Evolutionary conservation across 2,888 invertebrate species (phyloP), one percentile per base, ranked within the genome.

Genomic region (Parnassius apollo): DNA sequence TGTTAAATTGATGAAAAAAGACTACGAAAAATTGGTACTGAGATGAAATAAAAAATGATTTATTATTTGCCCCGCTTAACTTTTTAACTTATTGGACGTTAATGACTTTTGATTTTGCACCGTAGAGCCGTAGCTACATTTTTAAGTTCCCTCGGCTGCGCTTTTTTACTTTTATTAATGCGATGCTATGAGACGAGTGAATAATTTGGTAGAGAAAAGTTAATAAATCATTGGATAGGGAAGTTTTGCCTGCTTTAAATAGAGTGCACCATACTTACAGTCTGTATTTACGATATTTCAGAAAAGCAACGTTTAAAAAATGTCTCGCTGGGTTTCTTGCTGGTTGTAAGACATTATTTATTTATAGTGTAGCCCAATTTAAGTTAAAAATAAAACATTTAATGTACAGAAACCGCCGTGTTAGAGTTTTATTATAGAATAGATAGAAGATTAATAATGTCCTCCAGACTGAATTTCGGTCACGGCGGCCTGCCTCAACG

Each of bases 1-100:
- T 81, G 87, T 88, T 88, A 88, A 90, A 90, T 88, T 90, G 88
- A 90, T 88, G 91, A 91, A 91, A 89, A 89, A 88, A 84, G 86
- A 86, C 85, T 80, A 74, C 75, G 84, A 85, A 85, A 88, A 86
- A 86, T 86, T 85, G 83, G 81, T 83, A 81, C 79, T 75, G 85
- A 85, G 84, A 87, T 86, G 87, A 85, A 87, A 88, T 86, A 87
- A 85, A 88, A 87, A 88, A 89, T 91, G 91, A 91, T 91, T 91
- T 91, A 91, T 90, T 86, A 88, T 82, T 77, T 74, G 76, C 76
- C 80, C 79, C 83, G 81, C 79, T 83, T 85, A 86, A 88, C 87
- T 88, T 90, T 89, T 88, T 87, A 91, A 91, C 88, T 88, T 89
- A 91, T 89, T 88, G 85, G 84, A 91, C 85, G 75, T 83, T 91